Evolutionary conservation across 2,797 vertebrate genomes (phyloP).

Genomic region (Anguilla megastoma): DNA sequence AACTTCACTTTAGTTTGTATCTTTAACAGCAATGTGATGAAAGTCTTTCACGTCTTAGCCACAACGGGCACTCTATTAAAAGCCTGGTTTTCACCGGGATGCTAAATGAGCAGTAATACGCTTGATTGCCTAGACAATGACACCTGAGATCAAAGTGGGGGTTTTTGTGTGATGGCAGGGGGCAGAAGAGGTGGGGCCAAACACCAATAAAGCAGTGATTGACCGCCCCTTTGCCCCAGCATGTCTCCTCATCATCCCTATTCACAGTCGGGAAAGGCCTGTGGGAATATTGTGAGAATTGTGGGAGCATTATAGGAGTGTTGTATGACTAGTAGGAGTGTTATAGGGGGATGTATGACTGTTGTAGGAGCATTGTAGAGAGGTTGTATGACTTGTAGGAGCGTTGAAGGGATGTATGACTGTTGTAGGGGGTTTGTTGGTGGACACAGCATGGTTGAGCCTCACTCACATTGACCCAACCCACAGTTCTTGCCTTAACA

Average conservation of each 20-base stretch:
- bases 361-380: too few species aligned
- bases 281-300: constrained; percentile 49
- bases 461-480: constrained; percentile 51
- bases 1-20: background rate
- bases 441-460: constrained; percentile 21
- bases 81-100: constrained; percentile 36
- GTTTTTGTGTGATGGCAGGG: background rate
- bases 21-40: constrained; percentile 26
- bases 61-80: constrained; percentile 40
- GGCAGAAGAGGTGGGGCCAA: constrained; percentile 14
- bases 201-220: constrained; percentile 58
- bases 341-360: too few species aligned
- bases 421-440: too few species aligned
- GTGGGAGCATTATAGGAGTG: background rate
- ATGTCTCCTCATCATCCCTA: constrained; percentile 33
- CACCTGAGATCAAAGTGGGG: constrained; percentile 58
- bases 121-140: constrained; percentile 53
- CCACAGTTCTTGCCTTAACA: constrained; percentile 46
- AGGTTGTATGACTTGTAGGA: too few species aligned
- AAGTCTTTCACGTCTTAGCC: constrained; percentile 35
- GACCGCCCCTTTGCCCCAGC: constrained; percentile 20
- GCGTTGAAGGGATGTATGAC: too few species aligned
- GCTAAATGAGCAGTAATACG: constrained; percentile 53
- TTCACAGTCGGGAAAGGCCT: background rate
- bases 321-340: too few species aligned